Conservation (phyloP, 2,797 vertebrate species). For the Zalophus californianus region DNA sequence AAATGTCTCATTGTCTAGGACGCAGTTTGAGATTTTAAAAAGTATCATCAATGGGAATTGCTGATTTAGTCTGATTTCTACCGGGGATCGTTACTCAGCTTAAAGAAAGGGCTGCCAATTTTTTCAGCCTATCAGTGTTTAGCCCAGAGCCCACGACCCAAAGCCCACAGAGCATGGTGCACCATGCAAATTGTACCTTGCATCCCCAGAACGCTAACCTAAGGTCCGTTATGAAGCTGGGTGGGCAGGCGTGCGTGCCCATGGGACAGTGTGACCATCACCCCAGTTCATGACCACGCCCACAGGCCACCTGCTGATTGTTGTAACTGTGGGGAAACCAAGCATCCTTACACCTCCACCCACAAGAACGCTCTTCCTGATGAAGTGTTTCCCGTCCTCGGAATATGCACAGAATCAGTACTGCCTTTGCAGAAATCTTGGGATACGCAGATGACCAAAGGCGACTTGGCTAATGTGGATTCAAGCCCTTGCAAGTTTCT, state of each 20-base stretch:
- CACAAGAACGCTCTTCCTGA: rapidly evolving
- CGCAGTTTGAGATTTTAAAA: not conserved
- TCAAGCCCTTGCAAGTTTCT: not conserved
- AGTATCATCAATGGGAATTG: not conserved
- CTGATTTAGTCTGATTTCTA: not conserved
- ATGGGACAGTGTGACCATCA: not conserved
- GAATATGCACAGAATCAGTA: not conserved
- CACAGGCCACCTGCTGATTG: not conserved
- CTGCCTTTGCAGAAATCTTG: not conserved
- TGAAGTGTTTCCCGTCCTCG: not conserved
- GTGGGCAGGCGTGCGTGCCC: rapidly evolving
- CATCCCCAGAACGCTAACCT: not conserved
- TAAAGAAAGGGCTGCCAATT: not conserved
- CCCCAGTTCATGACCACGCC: not conserved
- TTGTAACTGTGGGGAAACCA: not conserved
- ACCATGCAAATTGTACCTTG: rapidly evolving
- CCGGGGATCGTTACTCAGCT: not conserved
- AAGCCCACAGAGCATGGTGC: rapidly evolving
- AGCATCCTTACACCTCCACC: not conserved
- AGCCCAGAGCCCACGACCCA: not conserved
- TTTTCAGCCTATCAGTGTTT: not conserved
- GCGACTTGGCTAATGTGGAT: not conserved
- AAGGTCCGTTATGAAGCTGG: rapidly evolving
- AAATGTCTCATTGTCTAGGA: not conserved
- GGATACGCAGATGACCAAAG: not conserved